Percentiles rank a stretch among this genome's conserved stretches.
Evolutionary conservation across 2,888 invertebrate genomes (phyloP).

Genomic region (Sepioteuthis lessoniana): DNA sequence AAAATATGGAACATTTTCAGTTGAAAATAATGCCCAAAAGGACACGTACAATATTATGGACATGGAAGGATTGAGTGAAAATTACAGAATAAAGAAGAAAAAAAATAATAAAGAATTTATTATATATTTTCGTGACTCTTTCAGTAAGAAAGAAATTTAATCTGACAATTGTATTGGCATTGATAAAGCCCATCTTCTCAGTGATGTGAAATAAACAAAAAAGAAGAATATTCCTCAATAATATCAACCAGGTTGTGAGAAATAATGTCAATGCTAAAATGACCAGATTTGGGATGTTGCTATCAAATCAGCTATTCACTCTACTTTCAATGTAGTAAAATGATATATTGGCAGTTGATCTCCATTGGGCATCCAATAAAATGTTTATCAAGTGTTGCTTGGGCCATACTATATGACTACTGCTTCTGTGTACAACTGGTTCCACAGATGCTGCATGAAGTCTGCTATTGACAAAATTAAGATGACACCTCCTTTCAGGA

Average conservation of each 20-base stretch:
- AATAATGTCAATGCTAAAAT: not conserved
- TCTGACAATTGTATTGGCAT: not conserved
- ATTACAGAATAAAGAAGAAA: not conserved
- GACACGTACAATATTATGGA: not conserved
- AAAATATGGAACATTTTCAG: not conserved
- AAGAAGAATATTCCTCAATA: not conserved
- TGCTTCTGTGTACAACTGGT: not conserved
- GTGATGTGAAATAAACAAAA: not conserved
- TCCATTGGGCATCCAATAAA: not conserved
- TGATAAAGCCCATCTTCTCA: slow-evolving; percentile 5
- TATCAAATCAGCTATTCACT: not conserved
- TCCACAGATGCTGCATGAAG: not conserved
- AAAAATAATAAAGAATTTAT: no score
- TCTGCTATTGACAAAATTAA: not conserved
- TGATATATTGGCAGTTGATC: not conserved
- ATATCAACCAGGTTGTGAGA: not conserved
- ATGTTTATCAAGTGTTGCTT: not conserved
- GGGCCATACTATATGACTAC: not conserved
- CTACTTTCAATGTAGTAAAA: not conserved
- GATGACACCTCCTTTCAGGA: not conserved
- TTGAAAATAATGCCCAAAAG: not conserved
- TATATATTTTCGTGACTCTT: not conserved
- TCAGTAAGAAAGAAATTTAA: not conserved
- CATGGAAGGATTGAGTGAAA: not conserved
- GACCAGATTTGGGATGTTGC: not conserved